A percentile compares a stretch with the other conserved stretches of the same genome.
Evolutionary conservation across 2,797 vertebrate genomes (phyloP).

Genomic region (Cryptoblepharus egeriae): DNA sequence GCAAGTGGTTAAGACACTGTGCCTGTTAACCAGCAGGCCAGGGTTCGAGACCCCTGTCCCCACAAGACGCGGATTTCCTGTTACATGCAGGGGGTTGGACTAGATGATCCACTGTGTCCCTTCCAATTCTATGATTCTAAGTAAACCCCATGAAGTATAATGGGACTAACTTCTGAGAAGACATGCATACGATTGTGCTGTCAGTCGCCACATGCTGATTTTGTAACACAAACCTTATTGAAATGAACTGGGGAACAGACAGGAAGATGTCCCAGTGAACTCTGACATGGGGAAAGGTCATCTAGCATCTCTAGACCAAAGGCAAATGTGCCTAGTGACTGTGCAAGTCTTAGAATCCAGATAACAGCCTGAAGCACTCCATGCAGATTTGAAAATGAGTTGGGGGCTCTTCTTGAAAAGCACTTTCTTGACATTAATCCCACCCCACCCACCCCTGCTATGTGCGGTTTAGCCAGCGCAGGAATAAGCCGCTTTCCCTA

Average conservation of each 20-base stretch:
- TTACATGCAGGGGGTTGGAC: too few species aligned
- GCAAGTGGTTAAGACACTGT: too few species aligned
- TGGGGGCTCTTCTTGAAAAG: neutral
- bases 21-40: too few species aligned
- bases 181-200: too few species aligned
- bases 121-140: too few species aligned
- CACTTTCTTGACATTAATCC: constrained; percentile 21
- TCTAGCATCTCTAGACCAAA: neutral
- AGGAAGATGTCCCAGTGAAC: neutral
- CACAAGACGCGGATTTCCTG: too few species aligned
- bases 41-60: too few species aligned
- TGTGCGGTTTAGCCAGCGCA: constrained; percentile 45
- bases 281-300: neutral
- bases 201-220: neutral
- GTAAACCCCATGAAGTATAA: too few species aligned
- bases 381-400: rapidly evolving
- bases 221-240: neutral
- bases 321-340: neutral
- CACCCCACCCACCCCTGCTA: neutral
- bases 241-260: neutral
- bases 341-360: too few species aligned
- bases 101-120: too few species aligned
- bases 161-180: too few species aligned
- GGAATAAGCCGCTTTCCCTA: constrained; percentile 42
- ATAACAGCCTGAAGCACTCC: neutral